Evolutionary conservation across 2,888 invertebrate species (phyloP).

Genomic region (Andrena dorsata): DNA sequence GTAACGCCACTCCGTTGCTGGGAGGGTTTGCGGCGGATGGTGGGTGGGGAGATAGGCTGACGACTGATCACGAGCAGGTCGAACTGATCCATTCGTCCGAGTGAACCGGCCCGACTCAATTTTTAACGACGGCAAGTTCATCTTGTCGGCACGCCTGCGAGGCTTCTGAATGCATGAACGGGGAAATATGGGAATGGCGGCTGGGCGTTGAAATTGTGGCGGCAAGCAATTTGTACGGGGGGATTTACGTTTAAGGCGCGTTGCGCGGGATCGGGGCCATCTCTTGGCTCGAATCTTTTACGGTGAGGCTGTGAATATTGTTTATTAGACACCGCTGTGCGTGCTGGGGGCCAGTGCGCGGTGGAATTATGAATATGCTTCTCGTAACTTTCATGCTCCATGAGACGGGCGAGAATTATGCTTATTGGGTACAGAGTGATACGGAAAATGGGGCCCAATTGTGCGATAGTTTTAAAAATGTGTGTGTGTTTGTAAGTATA

Average conservation of each 20-base stretch:
- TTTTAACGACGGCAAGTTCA: constrained; percentile 1
- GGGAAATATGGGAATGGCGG: not conserved
- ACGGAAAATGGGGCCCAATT: no score
- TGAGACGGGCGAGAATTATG: no score
- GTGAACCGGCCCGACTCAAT: not conserved
- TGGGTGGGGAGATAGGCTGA: not conserved
- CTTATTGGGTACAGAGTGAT: no score
- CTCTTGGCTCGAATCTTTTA: not conserved
- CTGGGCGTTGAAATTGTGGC: constrained; percentile 1
- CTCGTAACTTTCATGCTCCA: no score
- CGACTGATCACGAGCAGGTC: not conserved
- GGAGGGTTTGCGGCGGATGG: no score
- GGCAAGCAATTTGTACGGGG: not conserved
- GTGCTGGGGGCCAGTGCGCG: not conserved
- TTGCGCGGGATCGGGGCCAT: not conserved
- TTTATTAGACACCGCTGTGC: not conserved
- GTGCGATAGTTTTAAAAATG: no score
- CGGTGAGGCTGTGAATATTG: not conserved
- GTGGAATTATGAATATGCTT: not conserved
- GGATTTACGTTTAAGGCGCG: not conserved
- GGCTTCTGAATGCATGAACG: not conserved
- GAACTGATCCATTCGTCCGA: not conserved
- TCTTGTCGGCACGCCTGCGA: not conserved
- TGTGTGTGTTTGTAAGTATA: no score
- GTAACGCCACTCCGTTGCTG: constrained; percentile 28